Evolutionary conservation across 2,113 vertebrate species (phyloP), one percentile per base, ranked within the genome.

Genomic region (Myotis brandtii): DNA sequence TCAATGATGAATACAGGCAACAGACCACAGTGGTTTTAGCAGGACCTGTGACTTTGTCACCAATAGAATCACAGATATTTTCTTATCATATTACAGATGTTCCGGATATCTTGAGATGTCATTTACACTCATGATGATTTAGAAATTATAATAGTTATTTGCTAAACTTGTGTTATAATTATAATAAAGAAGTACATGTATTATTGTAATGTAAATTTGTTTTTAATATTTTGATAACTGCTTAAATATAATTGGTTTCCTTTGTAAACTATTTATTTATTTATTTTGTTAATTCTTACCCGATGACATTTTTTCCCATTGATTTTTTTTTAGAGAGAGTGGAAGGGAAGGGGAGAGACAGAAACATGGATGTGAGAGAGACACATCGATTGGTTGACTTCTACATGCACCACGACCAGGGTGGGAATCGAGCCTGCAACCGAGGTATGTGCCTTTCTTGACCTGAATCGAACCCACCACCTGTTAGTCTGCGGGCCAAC

Each of bases 141-240:
- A 25, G 34, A 93, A 89, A 56, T 82, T 20, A 62, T 43, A 77
- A 43, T 14, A 40, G 66, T 52, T 56, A 75, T 67, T 89, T 85
- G 85, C 76, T 87, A 77, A 72, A 77, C 86, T 72, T 82, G 32
- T 69, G 50, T 77, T 86, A 40, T 27, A 77, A 52, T 30, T 56
- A 3, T 67, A 52, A 70, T 69, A 52, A 77, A 89, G 43, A 76
- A 81, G 17, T 46, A 64, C 23, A 23, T 43, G 8, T 11, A 25
- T 72, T 62, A 27, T 37, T n/a, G 9, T 27, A 43, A 85, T 69
- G 12, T 20, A 80, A 32, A 79, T 48, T 73, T 83, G 25, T 73
- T 80, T 96, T 85, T 37, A 90, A 18, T 90, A 85, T 79, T 93
- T 94, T 86, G 86, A 54, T 62, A 86, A 62, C 34, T 79, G 20